These are phyloP conservation scores for Petromus typicus DNA, from an alignment of 2,113 vertebrate species.

Conservation along the genomic window DNA sequence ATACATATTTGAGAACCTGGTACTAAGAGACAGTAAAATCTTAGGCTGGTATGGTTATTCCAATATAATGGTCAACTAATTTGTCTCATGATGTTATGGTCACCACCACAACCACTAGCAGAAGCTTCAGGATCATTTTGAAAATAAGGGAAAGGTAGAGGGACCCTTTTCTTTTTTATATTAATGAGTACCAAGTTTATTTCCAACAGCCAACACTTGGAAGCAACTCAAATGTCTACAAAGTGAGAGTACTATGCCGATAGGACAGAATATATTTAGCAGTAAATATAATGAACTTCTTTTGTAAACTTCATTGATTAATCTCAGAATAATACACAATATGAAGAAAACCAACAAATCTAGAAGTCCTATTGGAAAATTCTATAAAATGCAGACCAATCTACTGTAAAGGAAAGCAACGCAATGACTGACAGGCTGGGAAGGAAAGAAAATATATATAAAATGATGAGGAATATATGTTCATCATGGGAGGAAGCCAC, in stretches of 20 bases:
- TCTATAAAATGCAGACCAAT: not conserved
- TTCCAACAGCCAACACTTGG: not conserved
- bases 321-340: not conserved
- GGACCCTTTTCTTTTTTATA: not conserved
- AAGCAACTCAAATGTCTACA: not conserved
- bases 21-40: not conserved
- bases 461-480: not conserved
- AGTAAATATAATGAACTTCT: not conserved
- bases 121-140: not conserved
- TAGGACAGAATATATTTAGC: not conserved
- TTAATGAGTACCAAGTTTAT: not conserved
- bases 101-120: not conserved
- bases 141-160: not conserved
- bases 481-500: not conserved
- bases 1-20: not conserved
- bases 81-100: not conserved
- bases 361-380: not conserved
- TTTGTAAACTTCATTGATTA: not conserved
- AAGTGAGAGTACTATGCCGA: not conserved
- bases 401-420: not conserved
- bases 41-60: not conserved
- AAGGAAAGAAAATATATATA: not conserved
- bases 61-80: not conserved
- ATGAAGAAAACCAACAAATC: not conserved
- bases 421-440: no score